Percentiles rank a stretch among this genome's conserved stretches.
phyloP scores from a whole-genome alignment of 2,888 invertebrate genomes.

The Erynnis tages region DNA sequence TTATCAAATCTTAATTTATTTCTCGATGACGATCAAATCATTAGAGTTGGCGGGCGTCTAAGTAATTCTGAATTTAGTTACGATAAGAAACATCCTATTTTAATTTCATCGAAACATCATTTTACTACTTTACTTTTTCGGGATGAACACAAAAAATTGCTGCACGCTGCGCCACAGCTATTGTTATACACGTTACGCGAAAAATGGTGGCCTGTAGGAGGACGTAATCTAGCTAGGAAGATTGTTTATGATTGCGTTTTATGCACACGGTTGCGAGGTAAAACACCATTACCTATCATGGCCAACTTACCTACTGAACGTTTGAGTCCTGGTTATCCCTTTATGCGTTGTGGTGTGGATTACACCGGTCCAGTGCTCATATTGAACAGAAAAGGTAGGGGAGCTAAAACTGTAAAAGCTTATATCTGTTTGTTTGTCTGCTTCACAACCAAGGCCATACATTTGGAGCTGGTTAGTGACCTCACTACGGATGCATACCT shows the following conservation, averaged over 20 bases:
- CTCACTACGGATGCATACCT: constrained; percentile 31
- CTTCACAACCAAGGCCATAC: constrained; percentile 33
- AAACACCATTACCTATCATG: constrained; percentile 29
- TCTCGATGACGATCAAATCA: constrained; percentile 17
- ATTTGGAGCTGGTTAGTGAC: constrained; percentile 34
- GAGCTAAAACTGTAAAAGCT: constrained; percentile 31
- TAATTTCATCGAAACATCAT: constrained; percentile 33
- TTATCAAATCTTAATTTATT: constrained; percentile 14
- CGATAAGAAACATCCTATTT: constrained; percentile 35
- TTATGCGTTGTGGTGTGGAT: constrained; percentile 34
- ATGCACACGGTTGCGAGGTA: constrained; percentile 29
- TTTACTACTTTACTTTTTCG: constrained; percentile 30
- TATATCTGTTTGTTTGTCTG: constrained; percentile 37
- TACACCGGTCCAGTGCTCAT: constrained; percentile 36
- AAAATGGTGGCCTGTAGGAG: constrained; percentile 30
- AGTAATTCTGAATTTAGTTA: constrained; percentile 26
- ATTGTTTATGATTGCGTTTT: constrained; percentile 24
- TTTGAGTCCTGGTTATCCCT: constrained; percentile 31
- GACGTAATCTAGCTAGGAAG: constrained; percentile 28
- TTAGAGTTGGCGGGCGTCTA: constrained; percentile 26
- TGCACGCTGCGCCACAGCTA: constrained; percentile 31
- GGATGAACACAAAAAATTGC: constrained; percentile 27
- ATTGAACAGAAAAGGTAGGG: constrained; percentile 34
- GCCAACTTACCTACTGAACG: constrained; percentile 34
- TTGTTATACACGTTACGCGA: constrained; percentile 29